These are phyloP conservation scores for Centropus bengalensis DNA, from an alignment of 2,113 vertebrate species.

Conservation along the genomic window DNA sequence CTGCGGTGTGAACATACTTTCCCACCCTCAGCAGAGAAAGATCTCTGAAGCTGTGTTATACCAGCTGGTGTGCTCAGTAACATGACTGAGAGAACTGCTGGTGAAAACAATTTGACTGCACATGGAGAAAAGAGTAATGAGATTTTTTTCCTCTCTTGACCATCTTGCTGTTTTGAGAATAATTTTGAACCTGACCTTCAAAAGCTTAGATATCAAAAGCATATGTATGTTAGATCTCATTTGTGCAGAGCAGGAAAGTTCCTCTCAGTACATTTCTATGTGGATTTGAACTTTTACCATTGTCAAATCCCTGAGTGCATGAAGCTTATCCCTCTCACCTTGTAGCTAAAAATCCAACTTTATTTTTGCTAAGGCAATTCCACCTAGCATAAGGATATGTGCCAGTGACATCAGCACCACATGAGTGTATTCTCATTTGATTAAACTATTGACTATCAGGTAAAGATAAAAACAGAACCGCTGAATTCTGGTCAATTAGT, in stretches of 20 bases:
- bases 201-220: background rate
- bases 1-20: conserved; percentile 6
- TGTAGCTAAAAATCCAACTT: background rate
- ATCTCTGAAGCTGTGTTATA: background rate
- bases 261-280: background rate
- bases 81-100: background rate
- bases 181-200: conserved; percentile 2
- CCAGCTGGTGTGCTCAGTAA: background rate
- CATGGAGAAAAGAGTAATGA: background rate
- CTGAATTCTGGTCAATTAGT: background rate
- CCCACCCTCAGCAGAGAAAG: background rate
- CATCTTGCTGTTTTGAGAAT: background rate
- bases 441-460: background rate
- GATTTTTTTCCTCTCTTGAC: background rate
- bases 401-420: background rate
- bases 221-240: background rate
- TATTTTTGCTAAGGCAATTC: background rate
- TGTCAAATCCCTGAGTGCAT: background rate
- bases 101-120: background rate
- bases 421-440: background rate
- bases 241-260: background rate
- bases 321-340: background rate
- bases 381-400: background rate
- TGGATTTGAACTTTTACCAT: background rate
- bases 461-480: background rate